Evolutionary conservation across 1,140 invertebrate genomes (phyloP).

Genomic region (Psilanteris sp.): DNA sequence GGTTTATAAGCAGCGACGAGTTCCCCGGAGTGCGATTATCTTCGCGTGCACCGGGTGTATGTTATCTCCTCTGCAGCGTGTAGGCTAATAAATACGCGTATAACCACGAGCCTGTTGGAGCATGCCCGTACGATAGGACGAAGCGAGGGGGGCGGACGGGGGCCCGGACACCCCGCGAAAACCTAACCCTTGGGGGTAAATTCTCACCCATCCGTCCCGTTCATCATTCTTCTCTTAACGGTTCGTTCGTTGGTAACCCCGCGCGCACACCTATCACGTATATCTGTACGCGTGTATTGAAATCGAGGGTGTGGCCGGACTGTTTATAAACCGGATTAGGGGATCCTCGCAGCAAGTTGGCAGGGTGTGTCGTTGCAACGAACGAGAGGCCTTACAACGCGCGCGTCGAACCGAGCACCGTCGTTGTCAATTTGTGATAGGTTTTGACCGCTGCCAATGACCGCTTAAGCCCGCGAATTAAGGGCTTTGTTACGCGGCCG

Average conservation of each 20-base stretch:
- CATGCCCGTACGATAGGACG: conserved; percentile 8
- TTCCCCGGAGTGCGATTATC: conserved; percentile 78
- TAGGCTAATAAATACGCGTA: conserved; percentile 70
- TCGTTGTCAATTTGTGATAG: too few relatives aligned
- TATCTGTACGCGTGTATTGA: conserved; percentile 1
- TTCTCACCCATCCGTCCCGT: conserved; percentile 39
- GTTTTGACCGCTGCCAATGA: too few relatives aligned
- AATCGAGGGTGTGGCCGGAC: conserved; percentile 72
- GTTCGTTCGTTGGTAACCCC: conserved; percentile 4
- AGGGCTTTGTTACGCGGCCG: too few relatives aligned
- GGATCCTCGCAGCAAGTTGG: conserved; percentile 62
- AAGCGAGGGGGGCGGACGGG: background rate
- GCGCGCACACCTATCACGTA: background rate
- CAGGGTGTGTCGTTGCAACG: conserved; percentile 43
- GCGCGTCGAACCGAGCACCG: too few relatives aligned
- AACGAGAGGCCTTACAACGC: conserved; percentile 48
- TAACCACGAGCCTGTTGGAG: conserved; percentile 59
- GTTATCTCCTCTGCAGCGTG: conserved; percentile 71
- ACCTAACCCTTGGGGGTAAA: conserved; percentile 34
- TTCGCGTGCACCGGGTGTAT: conserved; percentile 77
- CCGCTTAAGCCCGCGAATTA: too few relatives aligned
- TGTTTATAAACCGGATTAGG: conserved; percentile 76
- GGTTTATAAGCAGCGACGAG: conserved; percentile 74
- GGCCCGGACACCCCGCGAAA: conserved; percentile 48
- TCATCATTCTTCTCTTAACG: conserved; percentile 37